Evolutionary conservation across 2,888 invertebrate genomes (phyloP).

Genomic region (Slavum lentiscoides): DNA sequence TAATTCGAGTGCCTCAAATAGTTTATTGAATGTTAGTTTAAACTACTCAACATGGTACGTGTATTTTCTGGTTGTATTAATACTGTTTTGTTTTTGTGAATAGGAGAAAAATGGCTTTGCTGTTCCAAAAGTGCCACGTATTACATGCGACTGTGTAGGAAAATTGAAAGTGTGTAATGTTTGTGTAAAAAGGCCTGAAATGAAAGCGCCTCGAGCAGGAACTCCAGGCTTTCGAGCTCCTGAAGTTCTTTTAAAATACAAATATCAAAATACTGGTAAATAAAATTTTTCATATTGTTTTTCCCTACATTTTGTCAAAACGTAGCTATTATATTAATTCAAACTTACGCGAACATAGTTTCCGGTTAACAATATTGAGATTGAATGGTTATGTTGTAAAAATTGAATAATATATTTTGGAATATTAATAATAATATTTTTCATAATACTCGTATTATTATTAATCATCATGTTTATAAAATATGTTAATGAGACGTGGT

Average conservation of each 20-base stretch:
- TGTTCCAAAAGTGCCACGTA: constrained; percentile 46
- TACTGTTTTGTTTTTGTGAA: constrained; percentile 12
- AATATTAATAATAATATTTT: too few species aligned
- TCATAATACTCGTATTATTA: too few species aligned
- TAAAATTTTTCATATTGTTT: too few species aligned
- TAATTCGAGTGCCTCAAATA: constrained; percentile 22
- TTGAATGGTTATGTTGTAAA: too few species aligned
- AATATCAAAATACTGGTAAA: constrained; percentile 75
- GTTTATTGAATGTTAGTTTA: constrained; percentile 20
- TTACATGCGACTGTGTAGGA: constrained; percentile 69
- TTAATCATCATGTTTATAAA: too few species aligned
- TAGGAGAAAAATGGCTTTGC: constrained; percentile 41
- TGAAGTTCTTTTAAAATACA: constrained; percentile 78
- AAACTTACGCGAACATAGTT: too few species aligned
- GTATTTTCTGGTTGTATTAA: not conserved
- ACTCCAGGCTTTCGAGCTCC: constrained; percentile 89
- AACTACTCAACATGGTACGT: not conserved
- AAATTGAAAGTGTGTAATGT: constrained; percentile 70
- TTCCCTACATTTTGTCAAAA: too few species aligned
- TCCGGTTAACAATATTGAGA: too few species aligned
- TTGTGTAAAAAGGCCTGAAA: constrained; percentile 69
- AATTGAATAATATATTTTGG: too few species aligned
- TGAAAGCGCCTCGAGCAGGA: constrained; percentile 80
- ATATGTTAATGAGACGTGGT: too few species aligned
- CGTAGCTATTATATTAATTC: too few species aligned